Evolutionary conservation across 2,797 vertebrate genomes (phyloP).

Genomic region (Epinephelus malabaricus): DNA sequence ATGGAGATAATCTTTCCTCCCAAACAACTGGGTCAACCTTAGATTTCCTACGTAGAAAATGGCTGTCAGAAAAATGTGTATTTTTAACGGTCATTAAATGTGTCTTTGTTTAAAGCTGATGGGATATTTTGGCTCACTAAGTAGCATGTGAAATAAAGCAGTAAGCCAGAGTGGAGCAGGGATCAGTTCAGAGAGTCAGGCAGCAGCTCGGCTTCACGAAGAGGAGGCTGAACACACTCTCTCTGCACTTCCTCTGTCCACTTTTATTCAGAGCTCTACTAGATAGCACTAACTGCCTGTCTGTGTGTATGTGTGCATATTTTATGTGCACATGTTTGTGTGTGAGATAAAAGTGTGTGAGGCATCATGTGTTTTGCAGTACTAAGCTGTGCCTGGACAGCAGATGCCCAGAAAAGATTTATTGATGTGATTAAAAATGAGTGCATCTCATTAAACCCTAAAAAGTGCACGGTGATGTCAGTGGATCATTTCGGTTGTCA

Average conservation of each 20-base stretch:
- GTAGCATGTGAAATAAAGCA: constrained; percentile 26
- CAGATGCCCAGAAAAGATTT: constrained; percentile 63
- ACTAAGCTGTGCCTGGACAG: constrained; percentile 69
- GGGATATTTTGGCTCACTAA: constrained; percentile 23
- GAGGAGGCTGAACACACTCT: constrained; percentile 24
- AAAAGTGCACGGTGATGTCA: constrained; percentile 40
- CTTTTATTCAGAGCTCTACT: constrained; percentile 13
- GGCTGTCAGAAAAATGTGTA: neutral
- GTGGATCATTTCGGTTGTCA: constrained; percentile 20
- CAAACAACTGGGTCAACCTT: constrained; percentile 69
- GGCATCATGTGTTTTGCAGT: constrained; percentile 35
- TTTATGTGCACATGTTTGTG: constrained; percentile 30
- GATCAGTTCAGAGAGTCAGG: constrained; percentile 30
- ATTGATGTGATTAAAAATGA: constrained; percentile 67
- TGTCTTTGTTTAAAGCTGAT: constrained; percentile 19
- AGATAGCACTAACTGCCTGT: constrained; percentile 19
- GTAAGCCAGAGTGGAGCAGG: neutral
- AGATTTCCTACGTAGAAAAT: constrained; percentile 40
- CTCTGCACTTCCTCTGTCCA: constrained; percentile 23
- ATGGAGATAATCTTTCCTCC: constrained; percentile 54
- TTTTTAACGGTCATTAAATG: constrained; percentile 23
- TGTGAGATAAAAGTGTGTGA: constrained; percentile 22
- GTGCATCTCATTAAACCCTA: constrained; percentile 53
- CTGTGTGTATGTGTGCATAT: constrained; percentile 43
- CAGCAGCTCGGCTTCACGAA: neutral